phyloP scores from a whole-genome alignment of 2,113 vertebrate species.

The Marcusenius ussheri region DNA sequence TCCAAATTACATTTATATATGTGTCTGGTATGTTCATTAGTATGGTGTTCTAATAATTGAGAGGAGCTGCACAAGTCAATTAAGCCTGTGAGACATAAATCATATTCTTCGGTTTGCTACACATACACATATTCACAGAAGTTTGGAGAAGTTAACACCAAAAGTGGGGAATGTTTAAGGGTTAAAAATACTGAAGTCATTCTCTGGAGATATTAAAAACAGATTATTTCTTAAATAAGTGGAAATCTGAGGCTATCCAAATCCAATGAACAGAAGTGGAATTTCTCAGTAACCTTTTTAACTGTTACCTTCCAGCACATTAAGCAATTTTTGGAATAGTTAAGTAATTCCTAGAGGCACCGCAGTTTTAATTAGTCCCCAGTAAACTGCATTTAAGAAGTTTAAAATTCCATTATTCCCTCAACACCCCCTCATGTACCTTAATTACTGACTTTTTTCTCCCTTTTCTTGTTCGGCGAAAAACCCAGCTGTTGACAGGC shows the following conservation, averaged over 20 bases:
- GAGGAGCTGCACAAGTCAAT: background rate
- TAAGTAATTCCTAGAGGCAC: background rate
- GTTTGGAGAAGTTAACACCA: background rate
- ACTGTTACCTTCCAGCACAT: background rate
- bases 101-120: background rate
- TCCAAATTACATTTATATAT: background rate
- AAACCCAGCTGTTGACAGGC: background rate
- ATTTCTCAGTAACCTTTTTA: background rate
- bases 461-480: background rate
- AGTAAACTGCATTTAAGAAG: conserved; percentile 6
- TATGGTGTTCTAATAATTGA: background rate
- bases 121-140: background rate
- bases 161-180: background rate
- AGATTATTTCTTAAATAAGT: conserved; percentile 12
- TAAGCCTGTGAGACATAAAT: background rate
- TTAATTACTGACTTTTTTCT: conserved; percentile 1
- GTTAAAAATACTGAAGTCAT: background rate
- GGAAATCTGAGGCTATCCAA: background rate
- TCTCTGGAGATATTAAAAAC: background rate
- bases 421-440: conserved; percentile 1
- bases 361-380: conserved; percentile 1
- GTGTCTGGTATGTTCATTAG: background rate
- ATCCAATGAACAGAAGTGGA: background rate
- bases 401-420: conserved; percentile 13
- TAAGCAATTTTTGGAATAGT: conserved; percentile 1